Evolutionary conservation across 1,140 invertebrate species (phyloP).

Genomic region (Cherax destructor): DNA sequence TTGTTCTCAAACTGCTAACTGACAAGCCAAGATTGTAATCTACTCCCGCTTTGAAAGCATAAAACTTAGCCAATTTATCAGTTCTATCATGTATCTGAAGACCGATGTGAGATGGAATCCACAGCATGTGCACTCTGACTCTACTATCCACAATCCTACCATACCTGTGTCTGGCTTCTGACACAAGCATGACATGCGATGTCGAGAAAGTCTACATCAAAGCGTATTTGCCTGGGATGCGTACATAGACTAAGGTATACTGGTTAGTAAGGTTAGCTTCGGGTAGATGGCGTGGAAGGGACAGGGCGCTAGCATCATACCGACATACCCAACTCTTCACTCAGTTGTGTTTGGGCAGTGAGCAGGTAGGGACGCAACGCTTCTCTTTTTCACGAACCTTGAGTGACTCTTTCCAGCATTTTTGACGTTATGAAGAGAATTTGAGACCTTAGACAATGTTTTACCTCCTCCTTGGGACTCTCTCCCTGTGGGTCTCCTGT

Average conservation of each 20-base stretch:
- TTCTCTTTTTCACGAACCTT: neutral
- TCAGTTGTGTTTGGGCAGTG: constrained; percentile 4
- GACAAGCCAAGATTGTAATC: too few species aligned
- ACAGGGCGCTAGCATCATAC: neutral
- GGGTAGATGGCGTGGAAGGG: constrained; percentile 12
- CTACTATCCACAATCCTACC: too few species aligned
- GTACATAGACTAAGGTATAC: neutral
- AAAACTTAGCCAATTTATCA: too few species aligned
- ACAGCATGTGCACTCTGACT: too few species aligned
- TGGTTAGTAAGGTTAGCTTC: neutral
- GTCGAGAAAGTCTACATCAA: too few species aligned
- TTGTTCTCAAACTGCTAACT: too few species aligned
- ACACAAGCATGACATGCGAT: too few species aligned
- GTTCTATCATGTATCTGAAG: too few species aligned
- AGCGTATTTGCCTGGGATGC: too few species aligned
- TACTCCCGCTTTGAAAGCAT: too few species aligned
- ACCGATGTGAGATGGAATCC: too few species aligned
- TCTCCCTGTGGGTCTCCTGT: neutral
- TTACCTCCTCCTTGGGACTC: neutral
- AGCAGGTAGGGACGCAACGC: neutral
- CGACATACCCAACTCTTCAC: neutral
- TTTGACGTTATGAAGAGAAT: neutral
- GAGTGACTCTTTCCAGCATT: neutral
- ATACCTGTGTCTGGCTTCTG: too few species aligned
- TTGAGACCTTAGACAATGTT: neutral